Conservation (phyloP, 2,113 vertebrate genomes). For the Xyrauchen texanus region DNA sequence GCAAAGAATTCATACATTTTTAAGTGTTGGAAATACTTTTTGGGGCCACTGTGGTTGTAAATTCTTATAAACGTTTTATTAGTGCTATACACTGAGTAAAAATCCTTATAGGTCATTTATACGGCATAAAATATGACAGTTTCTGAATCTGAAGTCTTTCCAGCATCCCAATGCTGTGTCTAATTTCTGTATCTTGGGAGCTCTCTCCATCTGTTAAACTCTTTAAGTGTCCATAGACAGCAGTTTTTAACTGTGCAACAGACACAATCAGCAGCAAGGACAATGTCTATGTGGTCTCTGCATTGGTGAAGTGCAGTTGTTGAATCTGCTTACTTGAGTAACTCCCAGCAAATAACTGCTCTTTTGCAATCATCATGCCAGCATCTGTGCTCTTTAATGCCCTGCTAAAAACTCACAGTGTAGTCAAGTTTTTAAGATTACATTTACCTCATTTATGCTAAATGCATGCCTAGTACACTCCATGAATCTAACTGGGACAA, state of each 20-base stretch:
- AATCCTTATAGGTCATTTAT: background rate
- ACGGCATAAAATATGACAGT: background rate
- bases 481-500: conserved; percentile 8
- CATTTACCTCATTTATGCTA: conserved; percentile 32
- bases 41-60: too few species aligned
- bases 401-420: conserved; percentile 8
- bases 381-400: conserved; percentile 14
- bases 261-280: conserved; percentile 45
- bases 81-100: background rate
- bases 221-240: conserved; percentile 42
- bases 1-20: too few species aligned
- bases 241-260: conserved; percentile 38
- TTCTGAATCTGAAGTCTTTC: conserved; percentile 1
- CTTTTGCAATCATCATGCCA: conserved; percentile 33
- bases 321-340: conserved; percentile 36
- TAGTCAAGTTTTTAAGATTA: conserved; percentile 10
- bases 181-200: conserved; percentile 39
- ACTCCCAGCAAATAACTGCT: conserved; percentile 12
- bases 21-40: too few species aligned
- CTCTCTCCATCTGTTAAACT: conserved; percentile 45
- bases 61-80: background rate
- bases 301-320: background rate
- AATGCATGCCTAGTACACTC: conserved; percentile 20
- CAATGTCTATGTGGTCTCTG: conserved; percentile 25
- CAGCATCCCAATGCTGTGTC: conserved; percentile 16